A percentile compares a stretch with the other conserved stretches of the same genome.
phyloP scores from a whole-genome alignment of 2,888 invertebrate species.

The Andrena camellia region DNA sequence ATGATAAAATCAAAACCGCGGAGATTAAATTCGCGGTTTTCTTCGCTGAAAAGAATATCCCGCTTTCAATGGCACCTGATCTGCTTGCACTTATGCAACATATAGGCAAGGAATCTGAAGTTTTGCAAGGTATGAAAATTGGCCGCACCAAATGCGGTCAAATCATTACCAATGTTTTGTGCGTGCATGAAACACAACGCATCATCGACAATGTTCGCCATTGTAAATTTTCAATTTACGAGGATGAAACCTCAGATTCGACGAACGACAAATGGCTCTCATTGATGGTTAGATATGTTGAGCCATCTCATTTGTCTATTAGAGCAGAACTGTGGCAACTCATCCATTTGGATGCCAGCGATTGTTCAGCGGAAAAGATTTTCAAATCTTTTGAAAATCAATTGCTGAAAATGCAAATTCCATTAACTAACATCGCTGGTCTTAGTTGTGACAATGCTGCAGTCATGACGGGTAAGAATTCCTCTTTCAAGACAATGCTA shows the following conservation, averaged over 20 bases:
- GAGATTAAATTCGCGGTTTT: neutral
- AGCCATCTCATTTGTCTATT: neutral
- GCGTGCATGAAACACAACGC: neutral
- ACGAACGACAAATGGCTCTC: neutral
- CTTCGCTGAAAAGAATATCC: neutral
- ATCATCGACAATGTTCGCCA: neutral
- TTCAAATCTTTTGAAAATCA: constrained; percentile 23
- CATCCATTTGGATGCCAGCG: constrained; percentile 6
- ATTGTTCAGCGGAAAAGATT: constrained; percentile 32
- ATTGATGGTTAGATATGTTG: neutral
- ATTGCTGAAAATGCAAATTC: constrained; percentile 17
- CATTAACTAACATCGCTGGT: constrained; percentile 2
- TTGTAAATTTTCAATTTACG: neutral
- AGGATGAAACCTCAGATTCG: neutral
- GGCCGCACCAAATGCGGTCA: neutral
- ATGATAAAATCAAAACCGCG: neutral
- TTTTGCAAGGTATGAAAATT: neutral
- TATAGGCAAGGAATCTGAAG: neutral
- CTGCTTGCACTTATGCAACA: neutral
- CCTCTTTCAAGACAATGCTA: constrained; percentile 20
- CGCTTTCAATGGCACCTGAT: neutral
- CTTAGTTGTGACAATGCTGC: constrained; percentile 23
- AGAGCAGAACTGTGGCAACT: neutral
- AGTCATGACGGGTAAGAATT: neutral
- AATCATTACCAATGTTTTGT: neutral